phyloP scores from a whole-genome alignment of 2,888 invertebrate species.

The Apamea sordens region DNA sequence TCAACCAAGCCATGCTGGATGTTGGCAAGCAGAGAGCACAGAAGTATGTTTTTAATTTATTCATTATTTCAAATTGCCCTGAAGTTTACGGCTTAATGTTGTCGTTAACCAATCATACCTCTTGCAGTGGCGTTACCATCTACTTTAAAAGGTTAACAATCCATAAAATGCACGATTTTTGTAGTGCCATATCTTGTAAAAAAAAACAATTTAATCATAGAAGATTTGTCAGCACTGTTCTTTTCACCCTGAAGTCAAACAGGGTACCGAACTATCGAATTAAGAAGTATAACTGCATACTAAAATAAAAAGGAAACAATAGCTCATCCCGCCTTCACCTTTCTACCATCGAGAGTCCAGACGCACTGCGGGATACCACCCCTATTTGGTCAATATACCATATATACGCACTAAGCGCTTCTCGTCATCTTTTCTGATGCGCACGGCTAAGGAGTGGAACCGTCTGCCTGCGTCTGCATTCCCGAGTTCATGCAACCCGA shows the following conservation, averaged over 20 bases:
- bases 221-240: not conserved
- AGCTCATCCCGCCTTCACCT: no score
- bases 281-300: not conserved
- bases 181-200: not conserved
- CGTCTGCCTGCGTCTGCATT: no score
- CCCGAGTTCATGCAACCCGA: no score
- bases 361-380: no score
- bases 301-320: not conserved
- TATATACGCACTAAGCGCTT: no score
- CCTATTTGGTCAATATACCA: no score
- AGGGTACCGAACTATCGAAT: not conserved
- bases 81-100: not conserved
- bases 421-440: no score
- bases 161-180: not conserved
- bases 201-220: not conserved
- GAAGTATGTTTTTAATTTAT: conserved; percentile 77
- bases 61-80: not conserved
- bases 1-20: conserved; percentile 98
- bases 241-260: not conserved
- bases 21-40: conserved; percentile 95
- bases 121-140: not conserved
- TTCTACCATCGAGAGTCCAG: no score
- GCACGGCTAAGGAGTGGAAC: no score
- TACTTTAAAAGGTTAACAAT: not conserved
- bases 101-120: not conserved